A percentile compares a stretch with the other conserved stretches of the same genome.
Conservation (phyloP, 2,888 invertebrate species). For the Oligia fasciuncula region DNA sequence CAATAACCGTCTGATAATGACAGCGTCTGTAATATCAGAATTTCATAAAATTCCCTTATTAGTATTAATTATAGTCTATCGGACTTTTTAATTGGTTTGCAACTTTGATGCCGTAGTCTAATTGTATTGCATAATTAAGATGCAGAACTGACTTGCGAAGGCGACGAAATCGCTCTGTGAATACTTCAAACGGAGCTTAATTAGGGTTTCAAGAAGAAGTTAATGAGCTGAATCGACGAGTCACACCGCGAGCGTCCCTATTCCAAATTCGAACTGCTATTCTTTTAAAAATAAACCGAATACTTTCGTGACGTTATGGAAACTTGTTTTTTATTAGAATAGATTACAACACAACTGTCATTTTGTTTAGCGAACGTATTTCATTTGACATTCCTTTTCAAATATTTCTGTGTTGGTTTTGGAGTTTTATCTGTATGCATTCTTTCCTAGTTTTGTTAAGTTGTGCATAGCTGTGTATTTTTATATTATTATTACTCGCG, state of each 20-base stretch:
- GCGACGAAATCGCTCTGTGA: slow-evolving; percentile 79
- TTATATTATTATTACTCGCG: background rate
- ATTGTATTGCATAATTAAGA: slow-evolving; percentile 80
- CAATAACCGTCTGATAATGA: slow-evolving; percentile 61
- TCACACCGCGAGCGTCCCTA: slow-evolving; percentile 64
- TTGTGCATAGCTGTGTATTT: background rate
- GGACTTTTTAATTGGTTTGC: slow-evolving; percentile 70
- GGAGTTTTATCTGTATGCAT: slow-evolving; percentile 10
- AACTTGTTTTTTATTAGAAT: slow-evolving; percentile 20
- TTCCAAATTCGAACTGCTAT: slow-evolving; percentile 64
- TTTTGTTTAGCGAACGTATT: slow-evolving; percentile 23
- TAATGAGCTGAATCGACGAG: slow-evolving; percentile 80
- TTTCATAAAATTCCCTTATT: slow-evolving; percentile 28
- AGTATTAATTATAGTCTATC: slow-evolving; percentile 29
- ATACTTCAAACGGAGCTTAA: slow-evolving; percentile 84
- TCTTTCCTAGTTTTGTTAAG: slow-evolving; percentile 6
- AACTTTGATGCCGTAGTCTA: slow-evolving; percentile 73
- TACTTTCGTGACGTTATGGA: slow-evolving; percentile 18
- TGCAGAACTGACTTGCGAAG: slow-evolving; percentile 69
- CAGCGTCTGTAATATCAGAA: slow-evolving; percentile 47
- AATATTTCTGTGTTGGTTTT: slow-evolving; percentile 20
- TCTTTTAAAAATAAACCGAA: slow-evolving; percentile 45
- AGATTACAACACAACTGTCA: slow-evolving; percentile 33
- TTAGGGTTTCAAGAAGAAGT: slow-evolving; percentile 81
- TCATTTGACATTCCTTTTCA: slow-evolving; percentile 36